Percentiles rank a stretch among this genome's conserved stretches.
phyloP scores from a whole-genome alignment of 1,140 invertebrate genomes.

The Anoplolepis gracilipes region DNA sequence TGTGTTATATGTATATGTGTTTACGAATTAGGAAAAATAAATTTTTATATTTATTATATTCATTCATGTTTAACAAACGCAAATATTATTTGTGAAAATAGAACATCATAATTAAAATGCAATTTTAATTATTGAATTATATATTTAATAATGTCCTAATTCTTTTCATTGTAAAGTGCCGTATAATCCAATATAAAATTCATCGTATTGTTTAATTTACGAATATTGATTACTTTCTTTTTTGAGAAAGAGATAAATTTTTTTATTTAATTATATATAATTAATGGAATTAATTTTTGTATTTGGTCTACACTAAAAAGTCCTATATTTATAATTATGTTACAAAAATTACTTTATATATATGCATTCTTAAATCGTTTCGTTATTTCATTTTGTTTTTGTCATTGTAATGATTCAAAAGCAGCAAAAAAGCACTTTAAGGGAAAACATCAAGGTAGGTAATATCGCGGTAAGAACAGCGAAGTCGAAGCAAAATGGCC shows the following conservation, averaged over 20 bases:
- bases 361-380: not conserved
- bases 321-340: not conserved
- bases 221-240: not conserved
- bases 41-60: not conserved
- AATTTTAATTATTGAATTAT: slow-evolving; percentile 10
- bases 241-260: too few relatives aligned
- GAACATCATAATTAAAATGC: not conserved
- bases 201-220: not conserved
- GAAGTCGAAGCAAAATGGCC: slow-evolving; percentile 28
- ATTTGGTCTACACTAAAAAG: too few relatives aligned
- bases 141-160: slow-evolving; percentile 5
- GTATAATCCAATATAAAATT: slow-evolving; percentile 3
- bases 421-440: not conserved
- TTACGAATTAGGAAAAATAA: not conserved
- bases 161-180: not conserved
- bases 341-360: not conserved
- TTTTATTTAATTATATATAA: too few relatives aligned
- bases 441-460: slow-evolving; percentile 41
- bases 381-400: not conserved
- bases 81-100: not conserved
- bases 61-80: not conserved
- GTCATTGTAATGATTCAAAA: not conserved
- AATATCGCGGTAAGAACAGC: slow-evolving; percentile 31
- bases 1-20: not conserved
- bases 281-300: not conserved